These are phyloP conservation scores for Drosophila tropicalis DNA, from an alignment of 1,140 invertebrate species.

Conservation along the genomic window DNA sequence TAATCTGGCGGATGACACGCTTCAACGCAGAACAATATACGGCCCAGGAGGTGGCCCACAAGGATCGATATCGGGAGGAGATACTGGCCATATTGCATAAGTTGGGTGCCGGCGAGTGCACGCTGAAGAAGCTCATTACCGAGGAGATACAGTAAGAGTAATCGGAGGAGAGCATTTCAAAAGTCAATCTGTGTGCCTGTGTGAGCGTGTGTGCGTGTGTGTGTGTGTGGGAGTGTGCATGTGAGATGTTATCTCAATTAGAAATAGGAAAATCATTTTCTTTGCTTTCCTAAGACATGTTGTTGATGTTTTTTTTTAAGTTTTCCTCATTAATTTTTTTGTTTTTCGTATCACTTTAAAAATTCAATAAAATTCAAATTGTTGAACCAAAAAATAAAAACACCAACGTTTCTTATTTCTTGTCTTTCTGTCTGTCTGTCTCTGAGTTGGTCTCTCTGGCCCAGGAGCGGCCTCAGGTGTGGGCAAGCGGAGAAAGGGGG, in stretches of 20 bases:
- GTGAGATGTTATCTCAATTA: not conserved
- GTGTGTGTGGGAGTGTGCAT: constrained; percentile 16
- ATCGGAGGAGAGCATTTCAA: not conserved
- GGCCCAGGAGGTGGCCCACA: constrained; percentile 67
- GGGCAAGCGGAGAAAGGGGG: too few species aligned
- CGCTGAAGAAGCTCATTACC: constrained; percentile 83
- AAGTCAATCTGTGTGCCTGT: not conserved
- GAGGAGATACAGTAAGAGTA: constrained; percentile 68
- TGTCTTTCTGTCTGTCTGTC: not conserved
- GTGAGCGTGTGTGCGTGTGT: constrained; percentile 13
- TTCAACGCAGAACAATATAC: constrained; percentile 61
- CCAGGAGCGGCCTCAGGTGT: too few species aligned
- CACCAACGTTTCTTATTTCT: not conserved
- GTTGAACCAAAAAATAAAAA: constrained; percentile 5
- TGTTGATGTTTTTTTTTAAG: constrained; percentile 37
- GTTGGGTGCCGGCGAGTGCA: constrained; percentile 83
- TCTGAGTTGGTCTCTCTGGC: not conserved
- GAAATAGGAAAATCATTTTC: constrained; percentile 2
- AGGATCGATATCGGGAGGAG: constrained; percentile 82
- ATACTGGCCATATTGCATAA: constrained; percentile 82
- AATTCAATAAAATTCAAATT: constrained; percentile 51
- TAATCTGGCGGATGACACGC: constrained; percentile 79
- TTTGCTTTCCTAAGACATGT: constrained; percentile 5
- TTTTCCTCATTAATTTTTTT: constrained; percentile 7
- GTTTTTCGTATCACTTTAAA: constrained; percentile 49